Base-by-base conservation (phyloP, 2,797 vertebrate genomes). In the Chrysocyon brachyurus region DNA sequence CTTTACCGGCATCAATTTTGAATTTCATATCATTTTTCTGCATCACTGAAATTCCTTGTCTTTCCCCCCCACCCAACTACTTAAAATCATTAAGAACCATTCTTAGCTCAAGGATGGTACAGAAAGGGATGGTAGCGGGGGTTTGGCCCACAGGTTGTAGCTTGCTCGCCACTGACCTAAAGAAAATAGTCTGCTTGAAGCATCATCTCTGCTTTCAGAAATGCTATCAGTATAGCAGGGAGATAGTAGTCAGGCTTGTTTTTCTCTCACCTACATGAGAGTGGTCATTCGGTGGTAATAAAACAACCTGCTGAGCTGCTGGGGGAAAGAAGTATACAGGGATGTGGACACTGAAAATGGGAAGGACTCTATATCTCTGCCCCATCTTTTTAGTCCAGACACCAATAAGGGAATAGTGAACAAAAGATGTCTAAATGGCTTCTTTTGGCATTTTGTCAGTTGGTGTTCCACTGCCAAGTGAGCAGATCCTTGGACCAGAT, bases 1-100 rank as follows among this genome's bases (percentile, higher is more conserved):
- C 36, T 89, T 89, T 24, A 81, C 4, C 4, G 9, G 52, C 3
- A 9, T 72, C 24, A 64, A 82, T 66, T 56, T 64, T 84, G 33
- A 96, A 78, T 93, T 82, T 82, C n/a, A 70, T 64, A 28, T 56
- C 6, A 63, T 90, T 79, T 91, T 94, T 64, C 33, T 22, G 11
- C 28, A 85, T 6, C 36, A 28, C 28, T 22, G 10, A 56, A 57
- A 56, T 40, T 66, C 26, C 46, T 56, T 83, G 7, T 26, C 66
- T 79, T 93, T 49, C 2, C 57, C 33, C 3, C 36, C 10, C 31
- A 1, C 15, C 31, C 15, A 84, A 61, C 33, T 40, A 54, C 6
- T 84, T 77, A 28, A 61, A 92, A 72, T 92, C 31, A 3, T 40
- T 52, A 88, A 63, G 40, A 87, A 70, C 33, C 22, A n/a, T 68